These are phyloP conservation scores for Danaus chrysippus DNA, from an alignment of 2,888 invertebrate species.

Conservation along the genomic window DNA sequence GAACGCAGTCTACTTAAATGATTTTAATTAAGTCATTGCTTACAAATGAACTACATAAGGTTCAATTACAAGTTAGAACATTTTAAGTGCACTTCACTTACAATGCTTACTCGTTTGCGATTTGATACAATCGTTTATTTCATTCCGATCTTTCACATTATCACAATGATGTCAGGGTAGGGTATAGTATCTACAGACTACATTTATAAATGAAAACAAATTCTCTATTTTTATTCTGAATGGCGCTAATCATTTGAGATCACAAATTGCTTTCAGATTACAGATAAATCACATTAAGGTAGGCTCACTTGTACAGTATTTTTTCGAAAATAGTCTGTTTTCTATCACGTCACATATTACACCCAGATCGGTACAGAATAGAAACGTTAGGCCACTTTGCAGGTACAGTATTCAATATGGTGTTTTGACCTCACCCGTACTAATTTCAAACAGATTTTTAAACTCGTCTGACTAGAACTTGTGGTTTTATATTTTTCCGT, in stretches of 20 bases:
- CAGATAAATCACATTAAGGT: constrained; percentile 63
- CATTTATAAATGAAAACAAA: background rate
- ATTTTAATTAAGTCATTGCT: constrained; percentile 68
- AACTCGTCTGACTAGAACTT: constrained; percentile 37
- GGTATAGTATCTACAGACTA: background rate
- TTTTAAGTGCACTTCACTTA: constrained; percentile 68
- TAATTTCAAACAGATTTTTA: constrained; percentile 32
- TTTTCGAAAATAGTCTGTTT: constrained; percentile 11
- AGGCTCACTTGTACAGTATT: constrained; percentile 49
- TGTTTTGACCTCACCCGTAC: constrained; percentile 43
- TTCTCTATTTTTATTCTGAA: constrained; percentile 3
- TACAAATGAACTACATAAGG: constrained; percentile 56
- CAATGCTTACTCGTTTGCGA: constrained; percentile 26
- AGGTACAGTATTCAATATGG: constrained; percentile 43
- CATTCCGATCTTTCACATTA: constrained; percentile 19
- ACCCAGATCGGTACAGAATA: constrained; percentile 22
- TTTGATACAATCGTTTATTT: constrained; percentile 12
- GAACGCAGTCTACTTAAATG: constrained; percentile 75
- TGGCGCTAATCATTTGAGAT: constrained; percentile 49
- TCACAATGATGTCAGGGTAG: background rate
- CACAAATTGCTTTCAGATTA: constrained; percentile 54
- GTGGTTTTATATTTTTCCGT: constrained; percentile 16
- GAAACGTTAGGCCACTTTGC: constrained; percentile 54
- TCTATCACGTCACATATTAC: constrained; percentile 10
- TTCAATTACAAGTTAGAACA: constrained; percentile 45